Base-by-base conservation (phyloP, 1,140 invertebrate species). In the Metaphire vulgaris region DNA sequence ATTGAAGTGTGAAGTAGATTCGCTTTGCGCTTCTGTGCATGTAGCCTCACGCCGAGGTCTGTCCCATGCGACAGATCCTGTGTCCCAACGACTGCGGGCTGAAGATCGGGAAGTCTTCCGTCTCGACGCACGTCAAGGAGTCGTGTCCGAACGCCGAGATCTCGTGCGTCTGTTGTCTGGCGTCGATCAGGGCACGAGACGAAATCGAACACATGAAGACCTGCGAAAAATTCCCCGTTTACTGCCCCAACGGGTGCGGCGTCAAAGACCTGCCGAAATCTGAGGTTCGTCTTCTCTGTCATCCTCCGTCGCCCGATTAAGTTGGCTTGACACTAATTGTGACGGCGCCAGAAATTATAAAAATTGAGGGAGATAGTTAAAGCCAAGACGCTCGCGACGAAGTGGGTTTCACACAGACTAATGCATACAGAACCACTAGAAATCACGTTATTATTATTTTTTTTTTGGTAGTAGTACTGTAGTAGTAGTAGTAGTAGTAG, bases 31-130 rank as follows among this genome's bases (percentile, higher is more conserved):
- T n/a, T n/a, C n/a, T n/a, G n/a, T n/a, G n/a, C n/a, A n/a, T n/a
- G n/a, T 69, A 69, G 70, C 15, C 81, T 56, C 41, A 56, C 41
- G 41, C 41, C 41, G 41, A 56, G 41, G 41, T 12, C 21, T 56
- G 41, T 21, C 41, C 6, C 6, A 21, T 56, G 41, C 41, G 41
- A 21, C 41, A 6, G 21, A 56, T 56, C 6, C 21, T 21, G 21
- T 56, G 41, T 56, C 41, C 41, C 6, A 56, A 21, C 6, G 6
- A 56, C 6, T 56, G 41, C 21, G 41, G 41, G 6, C 41, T 56
- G 41, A 56, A 56, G 41, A 21, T 56, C 6, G 41, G 41, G 6
- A 56, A 12, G 41, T 56, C 41, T 12, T 56, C 41, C 6, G 21
- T 56, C 6, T 6, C 6, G 6, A 56, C 6, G 41, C 41, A 56